Percentiles rank a stretch among this genome's conserved stretches.
phyloP scores from a whole-genome alignment of 1,140 invertebrate genomes.

The Calliphora vicina region DNA sequence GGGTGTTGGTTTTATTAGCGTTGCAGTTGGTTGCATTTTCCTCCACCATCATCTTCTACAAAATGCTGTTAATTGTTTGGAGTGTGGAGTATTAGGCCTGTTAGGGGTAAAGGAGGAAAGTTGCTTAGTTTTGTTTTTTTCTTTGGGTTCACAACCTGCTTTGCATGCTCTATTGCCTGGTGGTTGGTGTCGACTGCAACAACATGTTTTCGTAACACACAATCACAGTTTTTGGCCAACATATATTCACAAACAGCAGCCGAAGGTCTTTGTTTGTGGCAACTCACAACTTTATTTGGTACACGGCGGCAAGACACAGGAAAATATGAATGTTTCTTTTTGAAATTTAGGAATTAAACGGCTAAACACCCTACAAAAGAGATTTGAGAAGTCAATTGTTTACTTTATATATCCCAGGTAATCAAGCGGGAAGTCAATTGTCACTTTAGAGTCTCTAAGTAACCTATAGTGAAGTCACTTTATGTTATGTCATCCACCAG shows the following conservation, averaged over 20 bases:
- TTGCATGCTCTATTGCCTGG: not conserved
- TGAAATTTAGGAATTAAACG: too few relatives aligned
- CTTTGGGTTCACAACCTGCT: conserved; percentile 7
- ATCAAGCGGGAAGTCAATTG: too few relatives aligned
- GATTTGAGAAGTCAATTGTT: too few relatives aligned
- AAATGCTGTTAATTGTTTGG: not conserved
- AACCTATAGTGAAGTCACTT: too few relatives aligned
- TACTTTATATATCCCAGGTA: too few relatives aligned
- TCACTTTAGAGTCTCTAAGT: too few relatives aligned
- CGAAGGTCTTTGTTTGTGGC: not conserved
- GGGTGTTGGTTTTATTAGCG: not conserved
- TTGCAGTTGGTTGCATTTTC: not conserved
- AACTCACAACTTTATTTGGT: not conserved
- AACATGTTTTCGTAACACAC: not conserved
- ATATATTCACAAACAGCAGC: not conserved
- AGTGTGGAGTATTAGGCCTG: not conserved
- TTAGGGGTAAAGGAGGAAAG: too few relatives aligned
- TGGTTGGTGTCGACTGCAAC: not conserved
- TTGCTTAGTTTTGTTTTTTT: not conserved
- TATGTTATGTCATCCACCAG: too few relatives aligned
- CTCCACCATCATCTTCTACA: too few relatives aligned
- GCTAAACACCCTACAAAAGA: too few relatives aligned
- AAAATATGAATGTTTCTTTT: not conserved
- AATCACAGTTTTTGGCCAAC: not conserved
- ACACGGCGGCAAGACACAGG: not conserved